These are phyloP conservation scores for Molanna angustata DNA, from an alignment of 2,888 invertebrate species.

Conservation along the genomic window DNA sequence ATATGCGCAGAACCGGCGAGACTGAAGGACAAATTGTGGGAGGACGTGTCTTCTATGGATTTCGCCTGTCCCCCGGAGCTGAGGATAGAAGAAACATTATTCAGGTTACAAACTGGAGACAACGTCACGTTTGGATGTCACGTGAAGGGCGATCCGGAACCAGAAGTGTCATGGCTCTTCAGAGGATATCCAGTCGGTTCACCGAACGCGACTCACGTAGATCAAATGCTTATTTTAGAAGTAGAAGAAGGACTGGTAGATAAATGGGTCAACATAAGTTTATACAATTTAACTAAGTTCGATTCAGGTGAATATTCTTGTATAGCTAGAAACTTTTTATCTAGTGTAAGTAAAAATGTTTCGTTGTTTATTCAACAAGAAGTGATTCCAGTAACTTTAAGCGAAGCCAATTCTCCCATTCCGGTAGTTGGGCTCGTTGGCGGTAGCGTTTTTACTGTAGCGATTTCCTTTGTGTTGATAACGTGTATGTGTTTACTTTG, in stretches of 20 bases:
- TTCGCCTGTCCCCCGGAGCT: constrained; percentile 72
- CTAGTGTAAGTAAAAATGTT: constrained; percentile 50
- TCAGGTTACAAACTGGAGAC: constrained; percentile 51
- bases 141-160: constrained; percentile 68
- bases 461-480: constrained; percentile 40
- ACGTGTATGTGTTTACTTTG: constrained; percentile 49
- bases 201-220: constrained; percentile 42
- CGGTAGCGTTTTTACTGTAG: constrained; percentile 45
- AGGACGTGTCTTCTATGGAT: constrained; percentile 60
- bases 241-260: constrained; percentile 46
- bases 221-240: constrained; percentile 42
- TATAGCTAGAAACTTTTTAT: constrained; percentile 58
- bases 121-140: constrained; percentile 70
- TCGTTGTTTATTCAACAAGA: constrained; percentile 57
- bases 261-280: constrained; percentile 61
- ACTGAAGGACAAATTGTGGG: constrained; percentile 63
- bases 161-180: constrained; percentile 68
- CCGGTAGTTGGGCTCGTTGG: constrained; percentile 54
- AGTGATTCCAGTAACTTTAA: constrained; percentile 58
- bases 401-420: constrained; percentile 51
- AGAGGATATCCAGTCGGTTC: constrained; percentile 48
- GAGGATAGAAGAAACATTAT: constrained; percentile 45
- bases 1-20: constrained; percentile 60
- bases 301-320: constrained; percentile 67
- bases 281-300: constrained; percentile 60